Evolutionary conservation across 2,797 vertebrate species (phyloP).

Genomic region (Luscinia luscinia): DNA sequence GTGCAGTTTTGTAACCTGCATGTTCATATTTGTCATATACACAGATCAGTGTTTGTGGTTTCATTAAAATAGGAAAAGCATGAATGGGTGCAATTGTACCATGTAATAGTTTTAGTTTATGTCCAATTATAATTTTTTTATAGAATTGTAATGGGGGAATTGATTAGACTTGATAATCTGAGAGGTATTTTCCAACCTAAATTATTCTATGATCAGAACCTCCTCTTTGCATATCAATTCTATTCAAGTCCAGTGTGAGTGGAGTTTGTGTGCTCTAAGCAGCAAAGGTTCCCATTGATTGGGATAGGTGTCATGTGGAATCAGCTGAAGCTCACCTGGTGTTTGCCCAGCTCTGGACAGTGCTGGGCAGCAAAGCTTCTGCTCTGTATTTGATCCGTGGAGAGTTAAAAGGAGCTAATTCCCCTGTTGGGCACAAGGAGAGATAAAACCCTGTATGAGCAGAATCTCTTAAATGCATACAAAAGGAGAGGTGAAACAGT

Average conservation of each 20-base stretch:
- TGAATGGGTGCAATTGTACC: neutral
- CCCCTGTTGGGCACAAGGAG: neutral
- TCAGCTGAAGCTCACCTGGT: neutral
- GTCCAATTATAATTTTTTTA: neutral
- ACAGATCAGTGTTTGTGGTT: neutral
- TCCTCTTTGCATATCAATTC: neutral
- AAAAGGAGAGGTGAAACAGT: neutral
- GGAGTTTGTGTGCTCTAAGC: neutral
- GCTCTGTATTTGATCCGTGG: neutral
- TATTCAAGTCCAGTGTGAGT: neutral
- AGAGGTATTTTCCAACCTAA: neutral
- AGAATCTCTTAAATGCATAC: neutral
- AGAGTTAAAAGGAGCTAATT: neutral
- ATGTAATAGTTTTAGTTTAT: neutral
- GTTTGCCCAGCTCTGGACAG: neutral
- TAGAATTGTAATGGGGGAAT: neutral
- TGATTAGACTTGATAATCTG: neutral
- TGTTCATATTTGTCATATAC: neutral
- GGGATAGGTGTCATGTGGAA: neutral
- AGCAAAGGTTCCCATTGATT: neutral
- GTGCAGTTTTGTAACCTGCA: neutral
- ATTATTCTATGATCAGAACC: neutral
- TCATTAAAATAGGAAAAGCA: neutral
- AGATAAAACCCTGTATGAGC: neutral
- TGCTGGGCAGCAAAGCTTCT: neutral